Base-by-base conservation (phyloP, 2,797 vertebrate species). In the Hyperoplus immaculatus region DNA sequence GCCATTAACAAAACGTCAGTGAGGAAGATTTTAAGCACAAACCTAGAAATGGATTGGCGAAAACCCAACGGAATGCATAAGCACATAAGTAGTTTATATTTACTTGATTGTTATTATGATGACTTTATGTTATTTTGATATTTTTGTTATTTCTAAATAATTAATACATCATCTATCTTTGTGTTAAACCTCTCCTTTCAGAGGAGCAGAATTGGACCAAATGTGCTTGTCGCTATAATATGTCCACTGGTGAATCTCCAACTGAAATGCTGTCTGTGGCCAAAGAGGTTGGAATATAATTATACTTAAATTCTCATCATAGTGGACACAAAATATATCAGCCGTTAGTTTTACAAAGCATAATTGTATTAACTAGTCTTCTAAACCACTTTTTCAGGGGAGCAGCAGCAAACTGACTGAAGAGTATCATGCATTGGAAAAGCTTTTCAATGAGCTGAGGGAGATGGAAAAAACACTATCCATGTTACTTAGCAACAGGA, bases 391-490 rank as follows among this genome's bases (percentile, higher is more conserved):
- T 46, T 75, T 86, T 13, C 78, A 93, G 90, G 71, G 49, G 4
- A 70, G 14, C 49, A 39, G 69, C 62, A 53, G n/a, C 47, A 84
- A 46, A 43, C 16, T 45, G 70, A 64, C 1, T 0, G 77, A 75
- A 1, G 80, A 87, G 8, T 18, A 15, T 3, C 43, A 42, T 0
- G 14, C 58, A 38, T 12, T 92, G 81, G 77, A 81, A 55, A 74
- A 46, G 53, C 45, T 93, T 11, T 80, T 87, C 0, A 53, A 72
- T 3, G 87, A 92, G 56, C 80, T 94, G 43, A 82, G 16, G 54
- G 71, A 66, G 47, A 45, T 93, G 10, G 68, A 88, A 78, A 87
- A 69, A 70, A 82, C 60, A 0, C 53, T 93, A 16, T 60, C 58
- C 14, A 10, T 4, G 57, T 69, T 91, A 13, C 47, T 82, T 4